These are phyloP conservation scores for Tricholauxania praeusta DNA, from an alignment of 2,888 invertebrate species.

Conservation along the genomic window DNA sequence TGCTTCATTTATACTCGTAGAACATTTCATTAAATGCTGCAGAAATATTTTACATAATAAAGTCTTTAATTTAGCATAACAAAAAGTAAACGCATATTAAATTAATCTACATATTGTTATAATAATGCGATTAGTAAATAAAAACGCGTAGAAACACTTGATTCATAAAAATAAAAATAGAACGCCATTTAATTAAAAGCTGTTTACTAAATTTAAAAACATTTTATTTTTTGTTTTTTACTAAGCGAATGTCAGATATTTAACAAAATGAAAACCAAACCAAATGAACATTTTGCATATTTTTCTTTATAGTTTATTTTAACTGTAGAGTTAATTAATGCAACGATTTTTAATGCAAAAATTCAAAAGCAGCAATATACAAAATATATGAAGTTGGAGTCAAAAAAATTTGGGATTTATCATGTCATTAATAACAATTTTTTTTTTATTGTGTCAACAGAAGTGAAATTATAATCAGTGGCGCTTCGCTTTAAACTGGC, in stretches of 20 bases:
- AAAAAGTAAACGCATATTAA: neutral
- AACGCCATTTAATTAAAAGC: neutral
- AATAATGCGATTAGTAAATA: too few relatives aligned
- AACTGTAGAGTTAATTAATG: slow-evolving; percentile 1
- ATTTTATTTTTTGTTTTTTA: too few relatives aligned
- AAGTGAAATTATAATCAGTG: slow-evolving; percentile 15
- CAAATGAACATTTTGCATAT: neutral
- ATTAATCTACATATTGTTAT: too few relatives aligned
- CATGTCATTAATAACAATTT: neutral
- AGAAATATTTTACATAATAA: slow-evolving; percentile 2
- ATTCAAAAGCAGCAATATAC: too few relatives aligned
- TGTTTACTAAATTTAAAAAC: too few relatives aligned
- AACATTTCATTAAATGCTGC: neutral
- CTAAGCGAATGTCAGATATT: too few relatives aligned
- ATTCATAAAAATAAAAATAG: slow-evolving; percentile 1
- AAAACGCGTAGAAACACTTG: neutral
- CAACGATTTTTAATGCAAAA: neutral
- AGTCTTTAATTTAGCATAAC: slow-evolving; percentile 15
- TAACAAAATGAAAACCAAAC: too few relatives aligned
- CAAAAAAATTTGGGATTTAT: too few relatives aligned
- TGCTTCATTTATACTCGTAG: too few relatives aligned
- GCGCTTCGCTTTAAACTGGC: slow-evolving; percentile 28
- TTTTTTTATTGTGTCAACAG: neutral
- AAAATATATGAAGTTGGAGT: too few relatives aligned
- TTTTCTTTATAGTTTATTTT: neutral